Conservation (phyloP, 1,140 invertebrate species). For the Aphelinus atriplicis region DNA sequence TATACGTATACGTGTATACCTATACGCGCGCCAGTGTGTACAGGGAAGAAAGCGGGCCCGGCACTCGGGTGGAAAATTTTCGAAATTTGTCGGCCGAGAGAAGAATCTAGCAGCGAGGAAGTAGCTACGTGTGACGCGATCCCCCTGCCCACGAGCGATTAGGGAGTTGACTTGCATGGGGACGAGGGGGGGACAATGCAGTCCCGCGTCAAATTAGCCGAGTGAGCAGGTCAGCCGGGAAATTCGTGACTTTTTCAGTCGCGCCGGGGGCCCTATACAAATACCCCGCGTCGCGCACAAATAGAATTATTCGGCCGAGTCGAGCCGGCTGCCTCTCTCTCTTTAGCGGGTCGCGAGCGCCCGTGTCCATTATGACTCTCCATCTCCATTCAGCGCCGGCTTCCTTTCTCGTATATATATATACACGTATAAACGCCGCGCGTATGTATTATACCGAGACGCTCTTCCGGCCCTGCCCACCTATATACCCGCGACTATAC, state of each 20-base stretch:
- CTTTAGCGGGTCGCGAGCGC: not conserved
- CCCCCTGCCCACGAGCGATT: too few species aligned
- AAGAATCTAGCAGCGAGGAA: constrained; percentile 6
- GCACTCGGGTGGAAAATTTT: constrained; percentile 16
- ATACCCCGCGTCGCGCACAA: constrained; percentile 6
- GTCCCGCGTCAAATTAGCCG: constrained; percentile 58
- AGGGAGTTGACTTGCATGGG: too few species aligned
- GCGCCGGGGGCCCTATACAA: constrained; percentile 28
- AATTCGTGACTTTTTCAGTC: constrained; percentile 46
- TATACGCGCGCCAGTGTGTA: too few species aligned
- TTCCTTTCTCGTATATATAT: constrained; percentile 10
- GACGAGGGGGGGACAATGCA: constrained; percentile 44
- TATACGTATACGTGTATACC: too few species aligned
- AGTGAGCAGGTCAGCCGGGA: constrained; percentile 53
- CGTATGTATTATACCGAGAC: not conserved
- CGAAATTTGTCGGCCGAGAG: constrained; percentile 36
- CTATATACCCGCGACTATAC: not conserved
- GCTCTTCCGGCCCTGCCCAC: constrained; percentile 17
- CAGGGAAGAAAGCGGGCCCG: too few species aligned
- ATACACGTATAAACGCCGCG: too few species aligned
- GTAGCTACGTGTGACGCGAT: not conserved
- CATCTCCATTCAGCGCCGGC: too few species aligned
- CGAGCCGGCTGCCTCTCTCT: constrained; percentile 31
- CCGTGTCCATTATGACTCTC: constrained; percentile 51
- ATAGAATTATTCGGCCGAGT: not conserved